Evolutionary conservation across 30 jellyfish, hydroid and myxozoan genomes (phyloP), one percentile per base, ranked within the genome.

Genomic region (Chrysaora quinquecirrha): DNA sequence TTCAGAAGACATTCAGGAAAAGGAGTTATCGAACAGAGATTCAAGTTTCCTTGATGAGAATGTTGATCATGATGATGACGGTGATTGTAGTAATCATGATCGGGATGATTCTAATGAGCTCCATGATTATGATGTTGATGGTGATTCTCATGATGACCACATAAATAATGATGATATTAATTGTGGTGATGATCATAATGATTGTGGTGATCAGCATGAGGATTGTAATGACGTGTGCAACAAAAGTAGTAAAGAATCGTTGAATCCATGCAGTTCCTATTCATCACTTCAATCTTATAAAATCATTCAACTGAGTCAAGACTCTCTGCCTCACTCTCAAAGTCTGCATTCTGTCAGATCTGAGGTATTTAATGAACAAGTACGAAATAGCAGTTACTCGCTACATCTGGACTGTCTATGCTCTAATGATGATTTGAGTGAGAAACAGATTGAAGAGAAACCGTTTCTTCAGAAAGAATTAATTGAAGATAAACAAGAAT

Each of bases 341-440:
- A 52, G 68, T 25, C 68, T 52, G 4, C 29, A 10, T 3, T 52
- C 68, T 20, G 29, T 52, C 25, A 19, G 9, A 2, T 52, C 68
- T 52, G 68, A 52, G 4, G 25, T 52, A 12, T 4, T 52, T 3
- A 52, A 25, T 20, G 68, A 52, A 19, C 9, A 52, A 25, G 29
- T 52, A 52, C 68, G 68, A 52, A 52, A 52, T 52, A 52, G 68
- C 68, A 52, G 27, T 9, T 25, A 52, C 68, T 52, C 68, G 68
- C 68, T 52, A 52, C 68, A 52, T 3, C 25, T 52, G 24, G 68
- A 52, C 68, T 52, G 68, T 52, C 68, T 52, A 4, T 16, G 29
- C 29, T 52, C 68, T 19, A 32, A 20, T 21, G 82, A 71, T 32
- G 82, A 72, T 2, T 35, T 64, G 35, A 72, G 31, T 10, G 33